Evolutionary conservation across 2,888 invertebrate species (phyloP).

Genomic region (Phoenoteleia sp.): DNA sequence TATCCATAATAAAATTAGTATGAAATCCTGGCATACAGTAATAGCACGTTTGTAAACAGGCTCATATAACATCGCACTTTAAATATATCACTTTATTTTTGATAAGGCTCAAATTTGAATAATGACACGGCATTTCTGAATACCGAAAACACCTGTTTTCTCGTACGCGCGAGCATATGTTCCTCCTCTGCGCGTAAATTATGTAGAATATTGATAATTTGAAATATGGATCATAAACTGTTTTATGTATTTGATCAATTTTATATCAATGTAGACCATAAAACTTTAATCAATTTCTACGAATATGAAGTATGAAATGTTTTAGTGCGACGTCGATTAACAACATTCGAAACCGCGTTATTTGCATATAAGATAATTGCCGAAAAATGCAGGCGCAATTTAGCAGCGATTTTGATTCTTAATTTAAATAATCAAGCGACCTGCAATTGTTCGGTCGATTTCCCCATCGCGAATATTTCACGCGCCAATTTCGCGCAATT

Average conservation of each 20-base stretch:
- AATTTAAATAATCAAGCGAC: background rate
- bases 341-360: background rate
- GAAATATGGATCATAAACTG: conserved; percentile 47
- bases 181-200: background rate
- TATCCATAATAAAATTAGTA: too few relatives aligned
- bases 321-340: background rate
- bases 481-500: background rate
- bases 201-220: conserved; percentile 15
- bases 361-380: background rate
- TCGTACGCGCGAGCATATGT: background rate
- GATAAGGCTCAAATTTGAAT: conserved; percentile 21
- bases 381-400: background rate
- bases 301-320: conserved; percentile 11
- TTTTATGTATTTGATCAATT: conserved; percentile 49
- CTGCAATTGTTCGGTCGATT: background rate
- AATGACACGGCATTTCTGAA: background rate
- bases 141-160: background rate
- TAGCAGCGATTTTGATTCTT: background rate
- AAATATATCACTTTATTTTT: conserved; percentile 20
- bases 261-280: conserved; percentile 17
- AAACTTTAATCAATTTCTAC: conserved; percentile 40
- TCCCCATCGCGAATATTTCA: background rate
- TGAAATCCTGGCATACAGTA: too few relatives aligned
- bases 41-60: too few relatives aligned
- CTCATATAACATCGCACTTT: too few relatives aligned